phyloP scores from a whole-genome alignment of 2,113 vertebrate species.

The Ursus arctos region DNA sequence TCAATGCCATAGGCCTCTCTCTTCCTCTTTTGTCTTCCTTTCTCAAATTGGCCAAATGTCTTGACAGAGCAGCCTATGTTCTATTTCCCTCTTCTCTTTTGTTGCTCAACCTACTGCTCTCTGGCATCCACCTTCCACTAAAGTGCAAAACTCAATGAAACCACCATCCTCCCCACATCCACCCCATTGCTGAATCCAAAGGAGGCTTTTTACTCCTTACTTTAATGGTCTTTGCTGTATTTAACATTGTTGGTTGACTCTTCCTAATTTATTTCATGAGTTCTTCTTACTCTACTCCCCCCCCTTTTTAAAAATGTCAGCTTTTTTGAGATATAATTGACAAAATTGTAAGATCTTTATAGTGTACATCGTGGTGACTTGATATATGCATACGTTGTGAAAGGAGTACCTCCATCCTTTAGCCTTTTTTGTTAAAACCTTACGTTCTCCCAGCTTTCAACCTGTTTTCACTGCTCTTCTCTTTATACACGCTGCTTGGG shows the following conservation, averaged over 20 bases:
- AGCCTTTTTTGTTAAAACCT: background rate
- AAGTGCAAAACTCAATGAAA: background rate
- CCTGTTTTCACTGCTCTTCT: background rate
- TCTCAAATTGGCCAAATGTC: background rate
- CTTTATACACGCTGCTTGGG: background rate
- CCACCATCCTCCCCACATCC: background rate
- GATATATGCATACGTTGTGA: background rate
- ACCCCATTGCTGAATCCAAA: background rate
- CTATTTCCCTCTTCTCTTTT: background rate
- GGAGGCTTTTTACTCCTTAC: background rate
- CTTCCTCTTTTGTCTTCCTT: background rate
- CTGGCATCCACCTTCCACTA: background rate
- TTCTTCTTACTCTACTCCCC: background rate
- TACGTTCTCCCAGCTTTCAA: background rate
- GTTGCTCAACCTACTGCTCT: background rate
- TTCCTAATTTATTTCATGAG: background rate
- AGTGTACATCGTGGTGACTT: background rate
- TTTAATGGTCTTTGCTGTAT: background rate
- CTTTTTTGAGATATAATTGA: background rate
- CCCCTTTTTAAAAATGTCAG: background rate
- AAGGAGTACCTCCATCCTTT: background rate
- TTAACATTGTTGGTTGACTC: background rate
- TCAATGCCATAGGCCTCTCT: background rate
- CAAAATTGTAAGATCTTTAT: background rate
- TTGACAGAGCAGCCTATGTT: background rate